These are phyloP conservation scores for Harpagus bidentatus DNA, from an alignment of 2,113 vertebrate species.

Conservation along the genomic window DNA sequence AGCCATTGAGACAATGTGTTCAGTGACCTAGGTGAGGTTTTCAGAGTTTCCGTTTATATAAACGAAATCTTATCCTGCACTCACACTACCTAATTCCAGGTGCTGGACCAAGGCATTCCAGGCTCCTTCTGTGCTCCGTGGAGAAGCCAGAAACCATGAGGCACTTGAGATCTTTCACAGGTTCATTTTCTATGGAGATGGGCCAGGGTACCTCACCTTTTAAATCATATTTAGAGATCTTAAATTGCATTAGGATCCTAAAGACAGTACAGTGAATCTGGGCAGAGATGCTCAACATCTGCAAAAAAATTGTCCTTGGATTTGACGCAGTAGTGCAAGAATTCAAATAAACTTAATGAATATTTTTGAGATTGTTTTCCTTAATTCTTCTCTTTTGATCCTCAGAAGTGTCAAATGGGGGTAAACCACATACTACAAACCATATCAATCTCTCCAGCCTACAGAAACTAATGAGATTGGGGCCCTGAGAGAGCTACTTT, in stretches of 20 bases:
- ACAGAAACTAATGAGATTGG: neutral
- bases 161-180: neutral
- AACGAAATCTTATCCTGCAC: neutral
- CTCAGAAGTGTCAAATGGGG: neutral
- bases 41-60: neutral
- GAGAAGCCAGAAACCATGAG: neutral
- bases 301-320: neutral
- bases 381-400: neutral
- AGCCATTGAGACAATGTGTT: fast-evolving
- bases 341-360: neutral
- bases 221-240: neutral
- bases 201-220: neutral
- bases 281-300: neutral
- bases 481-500: neutral
- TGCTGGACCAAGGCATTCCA: neutral
- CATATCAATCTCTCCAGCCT: neutral
- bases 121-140: neutral
- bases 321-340: neutral
- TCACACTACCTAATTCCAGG: neutral
- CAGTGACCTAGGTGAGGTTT: neutral
- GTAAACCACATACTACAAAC: neutral
- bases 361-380: neutral
- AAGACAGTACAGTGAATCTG: neutral
- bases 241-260: neutral
- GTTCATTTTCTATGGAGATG: neutral